Evolutionary conservation across 2,797 vertebrate genomes (phyloP).

Genomic region (Anableps anableps): DNA sequence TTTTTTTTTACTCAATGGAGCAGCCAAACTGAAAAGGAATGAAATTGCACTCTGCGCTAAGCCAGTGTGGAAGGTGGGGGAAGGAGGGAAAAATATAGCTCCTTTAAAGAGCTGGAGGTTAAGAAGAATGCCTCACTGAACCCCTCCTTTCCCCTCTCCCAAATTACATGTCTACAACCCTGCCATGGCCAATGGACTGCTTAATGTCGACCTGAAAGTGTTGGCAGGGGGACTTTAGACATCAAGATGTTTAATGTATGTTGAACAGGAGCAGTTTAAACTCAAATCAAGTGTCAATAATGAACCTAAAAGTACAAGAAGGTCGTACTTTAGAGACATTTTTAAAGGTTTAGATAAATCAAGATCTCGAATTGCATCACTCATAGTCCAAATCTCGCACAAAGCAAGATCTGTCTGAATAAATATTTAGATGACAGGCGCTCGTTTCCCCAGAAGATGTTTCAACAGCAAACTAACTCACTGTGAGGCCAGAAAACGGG

Average conservation of each 20-base stretch:
- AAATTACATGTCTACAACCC: constrained; percentile 83
- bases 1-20: constrained; percentile 74
- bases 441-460: constrained; percentile 29
- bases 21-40: constrained; percentile 84
- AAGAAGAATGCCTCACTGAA: constrained; percentile 78
- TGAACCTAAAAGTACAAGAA: neutral
- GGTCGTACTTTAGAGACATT: neutral
- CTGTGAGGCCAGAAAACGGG: constrained; percentile 71
- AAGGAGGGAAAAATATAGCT: constrained; percentile 80
- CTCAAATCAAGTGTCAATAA: constrained; percentile 40
- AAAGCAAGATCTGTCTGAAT: constrained; percentile 33
- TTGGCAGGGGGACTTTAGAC: constrained; percentile 63
- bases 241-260: constrained; percentile 62
- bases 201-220: constrained; percentile 74
- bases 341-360: neutral
- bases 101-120: constrained; percentile 82
- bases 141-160: constrained; percentile 66
- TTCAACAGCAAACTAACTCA: constrained; percentile 55
- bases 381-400: constrained; percentile 6
- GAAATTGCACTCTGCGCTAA: constrained; percentile 78
- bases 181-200: constrained; percentile 74
- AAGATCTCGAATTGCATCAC: neutral
- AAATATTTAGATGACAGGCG: constrained; percentile 60
- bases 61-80: constrained; percentile 74
- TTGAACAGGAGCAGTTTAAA: constrained; percentile 28